A percentile compares a stretch with the other conserved stretches of the same genome.
phyloP scores from a whole-genome alignment of 2,797 vertebrate species.

The Vireo griseus region DNA sequence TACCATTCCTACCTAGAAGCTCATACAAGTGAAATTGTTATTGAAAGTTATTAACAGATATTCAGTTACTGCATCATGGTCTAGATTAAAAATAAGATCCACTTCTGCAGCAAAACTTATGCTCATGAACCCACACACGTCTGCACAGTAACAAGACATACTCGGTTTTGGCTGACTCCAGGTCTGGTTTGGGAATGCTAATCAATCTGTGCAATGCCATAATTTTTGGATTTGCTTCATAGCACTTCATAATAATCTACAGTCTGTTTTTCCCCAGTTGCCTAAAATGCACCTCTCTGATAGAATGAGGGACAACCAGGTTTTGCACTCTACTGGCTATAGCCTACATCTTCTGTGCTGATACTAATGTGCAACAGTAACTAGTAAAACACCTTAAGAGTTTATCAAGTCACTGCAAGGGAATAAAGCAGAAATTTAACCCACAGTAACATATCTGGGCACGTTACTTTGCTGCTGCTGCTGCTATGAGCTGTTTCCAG shows the following conservation, averaged over 20 bases:
- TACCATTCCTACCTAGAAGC: conserved; percentile 3
- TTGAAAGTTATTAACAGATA: conserved; percentile 68
- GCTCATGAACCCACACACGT: conserved; percentile 42
- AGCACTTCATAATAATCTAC: conserved; percentile 62
- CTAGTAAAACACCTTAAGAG: not conserved
- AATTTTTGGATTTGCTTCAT: conserved; percentile 61
- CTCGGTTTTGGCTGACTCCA: not conserved
- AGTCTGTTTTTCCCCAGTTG: conserved; percentile 40
- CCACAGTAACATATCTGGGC: not conserved
- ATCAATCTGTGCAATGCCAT: conserved; percentile 44
- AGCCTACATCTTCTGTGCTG: not conserved
- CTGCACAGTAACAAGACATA: conserved; percentile 38
- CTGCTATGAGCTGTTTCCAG: not conserved
- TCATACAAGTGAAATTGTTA: conserved; percentile 47
- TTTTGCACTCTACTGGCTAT: not conserved
- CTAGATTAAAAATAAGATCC: conserved; percentile 46
- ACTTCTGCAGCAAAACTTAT: conserved; percentile 17
- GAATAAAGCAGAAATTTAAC: not conserved
- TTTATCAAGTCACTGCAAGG: not conserved
- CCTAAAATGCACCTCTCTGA: not conserved
- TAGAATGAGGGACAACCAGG: not conserved
- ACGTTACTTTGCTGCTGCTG: not conserved
- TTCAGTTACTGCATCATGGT: conserved; percentile 58
- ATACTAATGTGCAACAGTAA: not conserved
- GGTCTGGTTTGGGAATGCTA: conserved; percentile 22